Evolutionary conservation across 2,113 vertebrate genomes (phyloP), one percentile per base, ranked within the genome.

Genomic region (Numenius arquata): DNA sequence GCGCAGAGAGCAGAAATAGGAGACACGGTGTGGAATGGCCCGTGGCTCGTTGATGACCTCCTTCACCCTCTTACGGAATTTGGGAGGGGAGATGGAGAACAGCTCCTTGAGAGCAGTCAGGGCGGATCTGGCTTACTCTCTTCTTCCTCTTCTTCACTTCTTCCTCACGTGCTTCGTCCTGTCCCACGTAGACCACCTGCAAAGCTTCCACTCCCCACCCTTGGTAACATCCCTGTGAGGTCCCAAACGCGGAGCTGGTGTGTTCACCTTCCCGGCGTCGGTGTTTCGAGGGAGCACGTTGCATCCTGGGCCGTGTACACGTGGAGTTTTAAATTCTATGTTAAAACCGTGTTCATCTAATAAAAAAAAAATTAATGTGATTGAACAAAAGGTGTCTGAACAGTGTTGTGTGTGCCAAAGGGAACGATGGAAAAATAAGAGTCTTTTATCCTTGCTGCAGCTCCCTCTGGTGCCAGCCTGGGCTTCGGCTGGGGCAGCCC

Each of bases 391-490:
- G 8, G 2, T 15, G 3, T n/a, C 77, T 23, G 62, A 11, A 3
- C 32, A 56, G 53, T 26, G 80, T 38, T 21, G 8, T 88, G 1
- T 68, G 45, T 55, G 66, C 40, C 48, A 8, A 32, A 55, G 67
- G 11, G 43, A 61, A 56, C 6, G 12, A 17, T 4, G 59, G 3
- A 26, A n/a, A 25, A 36, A 14, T 2, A 3, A 0, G 5, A 61
- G 9, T 26, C n/a, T 67, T 48, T 45, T 45, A 8, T 58, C 72
- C 71, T 58, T 50, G 62, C 58, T 75, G 74, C 6, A 18, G 73
- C 68, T 93, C 26, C 30, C 70, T 86, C 52, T 89, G 53, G 48
- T 88, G 79, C 8, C 72, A 80, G 38, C 50, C n/a, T 23, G 30
- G 38, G 34, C 52, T 68, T 47, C 15, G 55, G 34, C 71, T 67